Base-by-base conservation (phyloP, 1,140 invertebrate genomes). In the Drosophila oshimai region DNA sequence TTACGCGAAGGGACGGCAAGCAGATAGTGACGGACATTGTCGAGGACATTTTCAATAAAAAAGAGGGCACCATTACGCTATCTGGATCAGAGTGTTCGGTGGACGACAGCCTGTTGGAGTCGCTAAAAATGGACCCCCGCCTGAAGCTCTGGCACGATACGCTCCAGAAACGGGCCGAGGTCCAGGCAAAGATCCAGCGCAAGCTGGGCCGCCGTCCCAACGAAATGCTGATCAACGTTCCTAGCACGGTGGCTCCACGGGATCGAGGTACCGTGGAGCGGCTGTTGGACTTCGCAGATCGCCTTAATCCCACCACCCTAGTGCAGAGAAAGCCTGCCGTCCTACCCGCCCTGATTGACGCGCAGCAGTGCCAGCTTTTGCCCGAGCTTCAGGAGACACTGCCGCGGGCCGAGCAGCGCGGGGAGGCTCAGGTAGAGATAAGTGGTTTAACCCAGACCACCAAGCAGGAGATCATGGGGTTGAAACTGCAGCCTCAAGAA, bases 211-310 rank as follows among this genome's bases (percentile, higher is more conserved):
- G 77, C 4, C 41, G n/a, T 0, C 65, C 80, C 3, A 12, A 58
- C 0, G 68, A 87, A 39, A 78, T 90, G 50, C 61, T 87, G 0
- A 69, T 70, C 41, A 90, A 89, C 72, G 33, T 65, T 10, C 60
- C 61, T 7, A 22, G 39, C 6, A 72, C 74, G 0, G 45, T 79
- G 15, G 77, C 70, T 2, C 64, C 67, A 6, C 64, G 74, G 1
- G 77, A 90, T 5, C 78, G 65, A 9, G 74, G 75, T 18, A 84
- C 50, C 1, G 29, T 90, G 0, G 33, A 62, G 13, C 72, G 84
- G 6, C n/a, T 90, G 0, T 46, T 90, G 31, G 89, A 90, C 13
- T 51, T 53, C 47, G 80, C 89, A 0, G 29, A 29, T 1, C 80
- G 89, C 22, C 39, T 89, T 57, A 76, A 74, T 28, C 88, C 89